Percentiles rank a stretch among this genome's conserved stretches.
Conservation (phyloP, 2,113 vertebrate species). For the Sphyrna mokarran region DNA sequence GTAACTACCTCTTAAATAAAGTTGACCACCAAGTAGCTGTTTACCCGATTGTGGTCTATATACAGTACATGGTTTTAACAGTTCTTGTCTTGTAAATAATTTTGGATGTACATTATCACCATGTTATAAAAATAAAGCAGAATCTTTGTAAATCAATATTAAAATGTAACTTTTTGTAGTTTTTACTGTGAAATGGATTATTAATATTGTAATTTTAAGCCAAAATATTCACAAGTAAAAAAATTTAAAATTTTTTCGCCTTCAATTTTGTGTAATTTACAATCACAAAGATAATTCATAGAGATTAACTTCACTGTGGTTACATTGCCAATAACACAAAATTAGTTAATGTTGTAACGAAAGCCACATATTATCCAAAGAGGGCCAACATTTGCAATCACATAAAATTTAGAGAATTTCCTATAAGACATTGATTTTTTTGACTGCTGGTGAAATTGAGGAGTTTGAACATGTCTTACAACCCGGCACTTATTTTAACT, state of each 20-base stretch:
- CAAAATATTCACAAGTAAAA: constrained; percentile 68
- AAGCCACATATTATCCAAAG: neutral
- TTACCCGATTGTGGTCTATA: constrained; percentile 69
- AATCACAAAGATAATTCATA: neutral
- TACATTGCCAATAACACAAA: neutral
- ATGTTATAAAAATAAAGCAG: constrained; percentile 64
- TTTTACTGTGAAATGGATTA: constrained; percentile 76
- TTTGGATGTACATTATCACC: constrained; percentile 73
- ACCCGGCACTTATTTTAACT: neutral
- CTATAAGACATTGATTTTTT: neutral
- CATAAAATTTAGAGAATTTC: constrained; percentile 15
- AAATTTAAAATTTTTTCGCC: constrained; percentile 41
- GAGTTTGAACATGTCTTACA: neutral
- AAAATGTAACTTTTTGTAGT: constrained; percentile 57
- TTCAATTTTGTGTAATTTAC: neutral
- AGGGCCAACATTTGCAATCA: neutral
- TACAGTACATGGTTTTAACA: constrained; percentile 56
- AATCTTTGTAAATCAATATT: constrained; percentile 67
- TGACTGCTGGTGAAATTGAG: neutral
- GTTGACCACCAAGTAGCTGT: constrained; percentile 79
- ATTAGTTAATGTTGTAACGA: neutral
- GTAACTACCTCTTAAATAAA: constrained; percentile 93
- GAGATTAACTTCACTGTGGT: neutral
- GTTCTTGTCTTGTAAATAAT: constrained; percentile 67
- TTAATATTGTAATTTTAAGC: constrained; percentile 84